These are phyloP conservation scores for Callimico goeldii DNA, from an alignment of 2,797 vertebrate genomes.

Conservation along the genomic window DNA sequence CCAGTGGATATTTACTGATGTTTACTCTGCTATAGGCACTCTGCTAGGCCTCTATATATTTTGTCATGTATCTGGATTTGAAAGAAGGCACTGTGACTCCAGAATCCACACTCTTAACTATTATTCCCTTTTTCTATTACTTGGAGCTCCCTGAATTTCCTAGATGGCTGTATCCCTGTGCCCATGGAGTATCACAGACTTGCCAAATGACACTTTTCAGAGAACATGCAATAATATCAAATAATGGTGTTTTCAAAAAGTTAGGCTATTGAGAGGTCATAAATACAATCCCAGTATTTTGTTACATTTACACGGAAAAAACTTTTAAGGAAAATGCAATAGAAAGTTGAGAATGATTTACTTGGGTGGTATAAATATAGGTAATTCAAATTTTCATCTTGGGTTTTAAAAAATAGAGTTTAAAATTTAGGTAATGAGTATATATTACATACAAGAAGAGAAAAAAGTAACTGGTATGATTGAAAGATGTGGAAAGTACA, in stretches of 20 bases:
- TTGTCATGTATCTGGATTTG: not conserved
- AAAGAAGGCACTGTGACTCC: not conserved
- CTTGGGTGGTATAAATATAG: not conserved
- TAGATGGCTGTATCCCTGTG: not conserved
- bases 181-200: not conserved
- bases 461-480: not conserved
- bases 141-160: not conserved
- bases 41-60: not conserved
- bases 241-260: not conserved
- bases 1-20: not conserved
- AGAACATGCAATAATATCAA: not conserved
- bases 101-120: not conserved
- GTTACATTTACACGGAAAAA: not conserved
- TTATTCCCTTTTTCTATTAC: not conserved
- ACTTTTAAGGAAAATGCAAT: not conserved
- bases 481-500: not conserved
- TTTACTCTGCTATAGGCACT: not conserved
- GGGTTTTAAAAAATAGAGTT: not conserved
- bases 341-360: not conserved
- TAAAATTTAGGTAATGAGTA: conserved; percentile 27
- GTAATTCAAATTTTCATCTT: conserved; percentile 17
- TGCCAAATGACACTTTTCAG: conserved; percentile 2
- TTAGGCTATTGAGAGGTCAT: not conserved
- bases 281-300: not conserved
- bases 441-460: not conserved